Base-by-base conservation (phyloP, 1,140 invertebrate genomes). In the Drosophila saltans region DNA sequence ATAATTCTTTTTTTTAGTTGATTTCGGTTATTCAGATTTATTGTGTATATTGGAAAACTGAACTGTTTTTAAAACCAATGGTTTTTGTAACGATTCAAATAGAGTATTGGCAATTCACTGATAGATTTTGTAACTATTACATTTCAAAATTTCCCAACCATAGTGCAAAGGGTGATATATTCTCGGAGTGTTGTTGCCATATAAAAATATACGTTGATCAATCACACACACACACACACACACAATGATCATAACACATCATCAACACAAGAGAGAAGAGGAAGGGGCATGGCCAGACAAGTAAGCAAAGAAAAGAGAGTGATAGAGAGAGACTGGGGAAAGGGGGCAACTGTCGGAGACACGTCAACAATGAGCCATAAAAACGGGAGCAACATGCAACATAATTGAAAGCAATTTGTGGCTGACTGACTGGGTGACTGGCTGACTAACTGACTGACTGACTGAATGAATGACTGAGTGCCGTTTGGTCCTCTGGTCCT, bases 401-500 rank as follows among this genome's bases (percentile, higher is more conserved):
- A 80, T 88, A 89, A 88, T 88, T 88, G 84, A 88, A 88, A 88
- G 84, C 84, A 88, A 88, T 88, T 88, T 88, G 84, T 82, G 84
- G 84, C 84, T 79, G 82, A 76, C 75, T 77, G 48, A 66, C 59
- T 78, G 66, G 30, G 40, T 67, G 52, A 43, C 26, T 43, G 55
- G n/a, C 11, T 67, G 58, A 7, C 26, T 65, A 48, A 2, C 6
- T 65, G 63, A 1, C 33, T 39, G 39, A 11, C 24, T 58, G 40
- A 16, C 11, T 67, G 58, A 7, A n/a, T 65, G 63, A 2, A 2
- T 65, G 63, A 1, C 33, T 39, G 39, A 11, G 36, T 58, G 40
- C 24, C 16, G 6, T 36, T 36, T 30, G 58, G 11, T 63, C 66
- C 21, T 36, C 5, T 45, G 64, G 21, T 58, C 61, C 80, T 69